Evolutionary conservation across 2,888 invertebrate genomes (phyloP).

Genomic region (Portevinia maculata): DNA sequence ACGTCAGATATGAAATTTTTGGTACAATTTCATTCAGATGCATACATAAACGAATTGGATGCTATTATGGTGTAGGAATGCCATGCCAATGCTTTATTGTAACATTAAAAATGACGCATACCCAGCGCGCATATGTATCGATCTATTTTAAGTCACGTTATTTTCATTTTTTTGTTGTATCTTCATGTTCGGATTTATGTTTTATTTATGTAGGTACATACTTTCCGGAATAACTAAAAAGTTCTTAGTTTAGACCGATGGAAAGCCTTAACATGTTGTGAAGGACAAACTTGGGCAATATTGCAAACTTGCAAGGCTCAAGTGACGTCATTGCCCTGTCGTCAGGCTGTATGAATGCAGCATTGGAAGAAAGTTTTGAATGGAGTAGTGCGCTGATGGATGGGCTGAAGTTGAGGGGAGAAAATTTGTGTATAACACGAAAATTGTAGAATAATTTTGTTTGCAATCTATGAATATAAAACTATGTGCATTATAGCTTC

Average conservation of each 20-base stretch:
- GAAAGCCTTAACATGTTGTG: constrained; percentile 6
- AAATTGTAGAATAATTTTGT: neutral
- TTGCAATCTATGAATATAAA: no score
- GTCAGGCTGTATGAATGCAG: constrained; percentile 19
- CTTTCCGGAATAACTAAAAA: constrained; percentile 27
- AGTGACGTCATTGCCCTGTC: constrained; percentile 60
- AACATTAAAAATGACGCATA: constrained; percentile 56
- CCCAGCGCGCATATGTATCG: constrained; percentile 8
- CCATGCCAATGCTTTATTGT: constrained; percentile 13
- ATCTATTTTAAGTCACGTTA: neutral
- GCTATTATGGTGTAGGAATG: constrained; percentile 8
- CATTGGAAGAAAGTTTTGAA: constrained; percentile 33
- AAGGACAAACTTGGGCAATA: constrained; percentile 36
- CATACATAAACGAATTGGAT: constrained; percentile 40
- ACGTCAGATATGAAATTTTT: constrained; percentile 64
- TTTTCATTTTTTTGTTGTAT: neutral
- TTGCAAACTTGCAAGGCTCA: constrained; percentile 25
- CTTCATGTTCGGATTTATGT: constrained; percentile 2
- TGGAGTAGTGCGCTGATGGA: constrained; percentile 6
- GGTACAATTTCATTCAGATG: constrained; percentile 67
- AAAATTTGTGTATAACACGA: neutral
- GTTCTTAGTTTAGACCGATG: constrained; percentile 6
- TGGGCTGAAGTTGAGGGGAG: constrained; percentile 10
- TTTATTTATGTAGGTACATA: neutral
- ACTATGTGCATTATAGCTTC: no score